Evolutionary conservation across 2,113 vertebrate genomes (phyloP).

Genomic region (Dicaeum eximium): DNA sequence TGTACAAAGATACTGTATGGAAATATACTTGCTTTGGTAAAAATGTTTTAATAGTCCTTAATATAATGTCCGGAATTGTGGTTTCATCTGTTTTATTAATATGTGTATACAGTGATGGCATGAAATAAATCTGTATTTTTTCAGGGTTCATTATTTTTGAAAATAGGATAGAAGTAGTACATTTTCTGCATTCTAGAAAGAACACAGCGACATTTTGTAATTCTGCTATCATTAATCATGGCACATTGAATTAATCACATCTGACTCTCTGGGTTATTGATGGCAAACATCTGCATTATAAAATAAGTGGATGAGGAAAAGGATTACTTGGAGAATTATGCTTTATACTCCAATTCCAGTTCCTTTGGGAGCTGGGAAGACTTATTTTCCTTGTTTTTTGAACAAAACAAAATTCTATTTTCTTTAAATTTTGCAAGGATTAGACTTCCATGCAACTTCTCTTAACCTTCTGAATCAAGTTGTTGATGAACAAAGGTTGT

Average conservation of each 20-base stretch:
- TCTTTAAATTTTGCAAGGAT: neutral
- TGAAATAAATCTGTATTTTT: neutral
- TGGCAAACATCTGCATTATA: neutral
- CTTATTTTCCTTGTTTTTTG: neutral
- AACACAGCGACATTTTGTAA: neutral
- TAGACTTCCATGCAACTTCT: neutral
- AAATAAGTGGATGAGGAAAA: neutral
- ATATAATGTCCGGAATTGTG: neutral
- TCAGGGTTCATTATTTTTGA: neutral
- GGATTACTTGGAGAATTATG: neutral
- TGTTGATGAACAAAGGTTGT: neutral
- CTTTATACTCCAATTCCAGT: neutral
- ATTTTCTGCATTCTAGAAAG: neutral
- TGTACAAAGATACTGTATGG: neutral
- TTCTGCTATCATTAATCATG: neutral
- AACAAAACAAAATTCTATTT: neutral
- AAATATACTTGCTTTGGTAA: neutral
- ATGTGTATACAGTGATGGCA: neutral
- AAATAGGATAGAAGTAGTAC: neutral
- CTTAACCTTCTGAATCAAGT: neutral
- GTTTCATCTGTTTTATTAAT: neutral
- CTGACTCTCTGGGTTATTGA: neutral
- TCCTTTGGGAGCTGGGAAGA: neutral
- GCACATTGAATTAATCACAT: neutral
- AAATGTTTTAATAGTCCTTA: neutral